Evolutionary conservation across 2,113 vertebrate species (phyloP), one percentile per base, ranked within the genome.

Genomic region (Pionites leucogaster): DNA sequence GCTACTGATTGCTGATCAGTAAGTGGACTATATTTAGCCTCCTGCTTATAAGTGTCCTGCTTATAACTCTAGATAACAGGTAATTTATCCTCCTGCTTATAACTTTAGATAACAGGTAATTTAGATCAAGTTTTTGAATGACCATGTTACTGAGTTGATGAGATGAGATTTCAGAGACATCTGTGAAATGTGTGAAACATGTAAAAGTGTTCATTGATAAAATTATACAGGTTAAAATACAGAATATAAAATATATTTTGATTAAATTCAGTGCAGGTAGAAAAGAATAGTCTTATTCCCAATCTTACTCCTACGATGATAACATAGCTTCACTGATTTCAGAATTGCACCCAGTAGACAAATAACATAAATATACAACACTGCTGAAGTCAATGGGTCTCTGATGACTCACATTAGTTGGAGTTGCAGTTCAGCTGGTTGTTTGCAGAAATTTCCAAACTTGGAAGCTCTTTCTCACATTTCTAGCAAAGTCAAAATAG

Each of bases 401-500:
- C 80, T 92, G 86, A 83, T 94, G 92, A 95, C 82, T 94, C 92
- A 91, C 19, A 4, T 33, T 24, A 42, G 55, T 67, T 86, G 72
- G 80, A 93, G 80, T 0, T 82, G 60, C 82, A 83, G 57, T 84
- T 86, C 72, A 95, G 77, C 33, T 84, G 41, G 46, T 63, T 95
- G 75, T 75, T 86, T 81, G 81, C 69, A 90, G 90, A 93, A 72
- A 90, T 86, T 88, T 93, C 90, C 86, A 92, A 94, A 86, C 90
- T 93, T 94, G 81, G 86, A 93, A 93, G 84, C 31, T 52, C 68
- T 88, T 94, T 94, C 85, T 86, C 82, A 88, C 37, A 67, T 94
- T 93, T 93, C 72, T 60, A 86, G 65, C 80, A 86, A 94, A 96
- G 95, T 93, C 95, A 93, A 95, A 95, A 93, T 47, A 96, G 83